A percentile compares a stretch with the other conserved stretches of the same genome.
These are phyloP conservation scores for Brachynemurus nebulosus DNA, from an alignment of 2,888 invertebrate genomes.

Conservation along the genomic window DNA sequence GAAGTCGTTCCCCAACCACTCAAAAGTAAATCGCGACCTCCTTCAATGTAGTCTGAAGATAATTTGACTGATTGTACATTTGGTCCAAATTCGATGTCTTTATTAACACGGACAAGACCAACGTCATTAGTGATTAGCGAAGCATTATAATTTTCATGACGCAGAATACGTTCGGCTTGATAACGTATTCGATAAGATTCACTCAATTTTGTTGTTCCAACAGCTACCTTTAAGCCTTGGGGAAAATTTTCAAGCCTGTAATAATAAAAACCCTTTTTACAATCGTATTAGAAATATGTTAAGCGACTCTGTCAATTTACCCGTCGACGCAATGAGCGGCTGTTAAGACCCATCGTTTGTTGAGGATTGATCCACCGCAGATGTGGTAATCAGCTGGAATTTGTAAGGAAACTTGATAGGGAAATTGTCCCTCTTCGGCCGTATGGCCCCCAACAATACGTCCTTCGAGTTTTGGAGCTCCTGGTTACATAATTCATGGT, in stretches of 20 bases:
- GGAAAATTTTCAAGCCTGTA: neutral
- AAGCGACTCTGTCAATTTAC: neutral
- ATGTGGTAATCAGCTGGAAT: no score
- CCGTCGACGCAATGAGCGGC: no score
- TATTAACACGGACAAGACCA: neutral
- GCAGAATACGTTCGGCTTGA: neutral
- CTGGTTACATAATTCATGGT: no score
- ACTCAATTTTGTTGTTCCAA: no score
- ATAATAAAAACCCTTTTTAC: neutral
- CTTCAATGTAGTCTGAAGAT: neutral
- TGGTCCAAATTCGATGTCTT: neutral
- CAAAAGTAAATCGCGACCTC: neutral
- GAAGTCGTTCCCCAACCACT: neutral
- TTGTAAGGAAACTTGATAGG: no score
- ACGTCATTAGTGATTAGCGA: neutral
- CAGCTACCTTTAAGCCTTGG: neutral
- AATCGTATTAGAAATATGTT: neutral
- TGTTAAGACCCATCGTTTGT: no score
- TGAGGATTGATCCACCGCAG: no score
- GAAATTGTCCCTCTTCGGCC: no score
- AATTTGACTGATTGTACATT: neutral
- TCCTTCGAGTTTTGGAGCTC: no score
- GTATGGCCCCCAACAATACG: no score
- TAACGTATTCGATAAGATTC: conserved; percentile 1
- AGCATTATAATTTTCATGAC: neutral